Conservation (phyloP, 2,113 vertebrate species). For the Ictidomys tridecemlineatus region DNA sequence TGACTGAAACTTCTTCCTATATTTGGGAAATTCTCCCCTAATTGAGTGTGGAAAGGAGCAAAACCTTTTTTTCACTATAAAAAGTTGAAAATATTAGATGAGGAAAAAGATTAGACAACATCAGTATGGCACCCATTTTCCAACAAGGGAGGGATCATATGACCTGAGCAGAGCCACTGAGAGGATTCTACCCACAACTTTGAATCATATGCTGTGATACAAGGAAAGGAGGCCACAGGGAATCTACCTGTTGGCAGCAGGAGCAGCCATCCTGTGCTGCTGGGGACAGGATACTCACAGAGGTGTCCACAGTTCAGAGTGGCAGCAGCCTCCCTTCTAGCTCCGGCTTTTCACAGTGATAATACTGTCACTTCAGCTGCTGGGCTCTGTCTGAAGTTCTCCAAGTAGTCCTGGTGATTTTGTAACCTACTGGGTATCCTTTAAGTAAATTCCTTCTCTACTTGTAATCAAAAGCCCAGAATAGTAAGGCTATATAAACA, state of each 20-base stretch:
- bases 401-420: neutral
- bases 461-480: neutral
- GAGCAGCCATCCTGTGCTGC: neutral
- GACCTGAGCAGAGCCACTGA: neutral
- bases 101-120: neutral
- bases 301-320: neutral
- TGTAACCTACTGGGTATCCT: neutral
- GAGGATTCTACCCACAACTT: neutral
- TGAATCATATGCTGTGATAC: neutral
- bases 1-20: neutral
- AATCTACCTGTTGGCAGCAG: too few species aligned
- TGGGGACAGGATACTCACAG: accelerated
- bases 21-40: neutral
- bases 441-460: neutral
- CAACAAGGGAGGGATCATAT: neutral
- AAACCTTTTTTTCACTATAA: neutral
- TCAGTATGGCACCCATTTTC: neutral
- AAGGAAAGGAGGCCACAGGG: too few species aligned
- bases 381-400: neutral
- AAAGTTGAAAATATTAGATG: neutral
- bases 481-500: neutral
- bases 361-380: too few species aligned
- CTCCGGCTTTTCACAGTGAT: too few species aligned
- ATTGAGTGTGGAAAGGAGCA: neutral
- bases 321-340: accelerated